phyloP scores from a whole-genome alignment of 2,113 vertebrate genomes.

The Neotoma lepida region DNA sequence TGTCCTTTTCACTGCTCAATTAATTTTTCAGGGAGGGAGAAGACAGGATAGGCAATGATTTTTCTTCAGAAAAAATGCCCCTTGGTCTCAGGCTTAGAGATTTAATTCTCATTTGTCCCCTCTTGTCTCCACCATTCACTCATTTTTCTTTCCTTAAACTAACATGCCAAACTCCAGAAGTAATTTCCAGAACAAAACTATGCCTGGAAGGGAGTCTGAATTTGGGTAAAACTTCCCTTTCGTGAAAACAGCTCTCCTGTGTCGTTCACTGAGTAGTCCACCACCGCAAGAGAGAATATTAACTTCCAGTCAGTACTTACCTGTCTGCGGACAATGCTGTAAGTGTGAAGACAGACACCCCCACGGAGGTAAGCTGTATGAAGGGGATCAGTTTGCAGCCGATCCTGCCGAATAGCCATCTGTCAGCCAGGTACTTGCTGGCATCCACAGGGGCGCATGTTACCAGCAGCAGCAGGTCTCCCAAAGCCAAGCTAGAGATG shows the following conservation, averaged over 20 bases:
- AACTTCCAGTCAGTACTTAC: constrained; percentile 83
- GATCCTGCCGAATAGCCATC: constrained; percentile 95
- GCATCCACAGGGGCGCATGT: constrained; percentile 98
- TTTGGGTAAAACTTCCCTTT: constrained; percentile 35
- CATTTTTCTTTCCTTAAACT: constrained; percentile 46
- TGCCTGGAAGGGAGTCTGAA: constrained; percentile 11
- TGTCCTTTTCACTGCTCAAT: constrained; percentile 3
- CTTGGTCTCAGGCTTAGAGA: not conserved
- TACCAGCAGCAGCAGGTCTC: constrained; percentile 94
- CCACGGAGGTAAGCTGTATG: constrained; percentile 97
- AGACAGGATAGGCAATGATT: not conserved
- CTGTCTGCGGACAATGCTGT: constrained; percentile 98
- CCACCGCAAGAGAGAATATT: not conserved
- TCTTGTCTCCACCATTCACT: not conserved
- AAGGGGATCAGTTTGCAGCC: constrained; percentile 98
- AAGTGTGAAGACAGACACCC: constrained; percentile 98
- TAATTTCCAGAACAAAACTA: constrained; percentile 5
- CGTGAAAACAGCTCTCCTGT: not conserved
- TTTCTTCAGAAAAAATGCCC: constrained; percentile 48
- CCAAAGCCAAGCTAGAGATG: constrained; percentile 96
- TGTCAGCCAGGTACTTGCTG: constrained; percentile 93
- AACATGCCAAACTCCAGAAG: constrained; percentile 13
- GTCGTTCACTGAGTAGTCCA: not conserved
- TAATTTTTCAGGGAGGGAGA: constrained; percentile 49
- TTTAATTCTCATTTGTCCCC: not conserved